These are phyloP conservation scores for Chromis chromis DNA, from an alignment of 2,797 vertebrate species.

Conservation along the genomic window DNA sequence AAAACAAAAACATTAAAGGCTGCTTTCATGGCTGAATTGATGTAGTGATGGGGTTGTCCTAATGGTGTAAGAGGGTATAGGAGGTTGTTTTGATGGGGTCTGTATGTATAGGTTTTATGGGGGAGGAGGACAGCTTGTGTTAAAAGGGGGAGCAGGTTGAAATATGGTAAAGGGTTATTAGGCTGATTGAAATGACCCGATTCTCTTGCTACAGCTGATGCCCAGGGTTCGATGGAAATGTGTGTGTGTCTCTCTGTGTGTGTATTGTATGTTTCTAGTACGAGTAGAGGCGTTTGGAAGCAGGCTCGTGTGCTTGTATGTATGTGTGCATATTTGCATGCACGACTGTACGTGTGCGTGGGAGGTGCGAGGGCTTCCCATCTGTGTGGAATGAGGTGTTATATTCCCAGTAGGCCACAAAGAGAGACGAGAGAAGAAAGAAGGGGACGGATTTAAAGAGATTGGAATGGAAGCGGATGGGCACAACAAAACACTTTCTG, in stretches of 20 bases:
- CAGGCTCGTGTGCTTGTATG: constrained; percentile 16
- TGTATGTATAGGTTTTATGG: constrained; percentile 62
- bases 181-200: constrained; percentile 82
- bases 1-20: constrained; percentile 54
- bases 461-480: constrained; percentile 28
- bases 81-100: constrained; percentile 49
- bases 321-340: constrained; percentile 62
- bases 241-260: neutral
- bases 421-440: constrained; percentile 36
- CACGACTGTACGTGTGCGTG: constrained; percentile 51
- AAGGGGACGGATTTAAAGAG: constrained; percentile 34
- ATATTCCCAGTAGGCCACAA: constrained; percentile 69
- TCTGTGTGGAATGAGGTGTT: constrained; percentile 77
- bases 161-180: constrained; percentile 77
- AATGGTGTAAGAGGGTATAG: constrained; percentile 46
- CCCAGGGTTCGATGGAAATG: constrained; percentile 43
- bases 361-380: constrained; percentile 75
- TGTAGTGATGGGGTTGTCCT: constrained; percentile 67
- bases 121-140: constrained; percentile 69
- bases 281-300: constrained; percentile 34
- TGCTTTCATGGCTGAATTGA: constrained; percentile 63
- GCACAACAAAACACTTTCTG: constrained; percentile 41
- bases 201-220: constrained; percentile 75
- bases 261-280: constrained; percentile 2
- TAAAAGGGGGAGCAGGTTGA: constrained; percentile 69